Evolutionary conservation across 2,888 invertebrate species (phyloP).

Genomic region (Tholera decimalis): DNA sequence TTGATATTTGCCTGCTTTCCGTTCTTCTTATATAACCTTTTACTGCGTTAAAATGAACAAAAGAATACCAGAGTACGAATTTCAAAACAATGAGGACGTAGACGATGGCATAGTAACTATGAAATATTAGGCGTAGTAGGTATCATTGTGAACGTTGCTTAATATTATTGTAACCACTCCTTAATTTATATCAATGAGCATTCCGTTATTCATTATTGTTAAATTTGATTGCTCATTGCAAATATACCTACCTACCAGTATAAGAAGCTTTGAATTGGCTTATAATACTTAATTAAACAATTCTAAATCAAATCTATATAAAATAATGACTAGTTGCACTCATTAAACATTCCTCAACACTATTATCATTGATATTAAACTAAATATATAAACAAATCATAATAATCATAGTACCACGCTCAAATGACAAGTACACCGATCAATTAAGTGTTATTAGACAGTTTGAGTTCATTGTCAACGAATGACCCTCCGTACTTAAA

Average conservation of each 20-base stretch:
- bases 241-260: conserved; percentile 2
- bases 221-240: conserved; percentile 5
- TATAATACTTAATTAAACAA: background rate
- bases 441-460: conserved; percentile 74
- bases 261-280: conserved; percentile 14
- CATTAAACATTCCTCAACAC: conserved; percentile 20
- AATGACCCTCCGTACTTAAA: conserved; percentile 74
- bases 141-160: conserved; percentile 32
- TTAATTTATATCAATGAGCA: conserved; percentile 15
- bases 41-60: conserved; percentile 59
- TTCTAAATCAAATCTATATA: conserved; percentile 13
- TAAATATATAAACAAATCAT: conserved; percentile 58
- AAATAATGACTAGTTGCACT: conserved; percentile 35
- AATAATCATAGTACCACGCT: conserved; percentile 57
- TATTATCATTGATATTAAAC: conserved; percentile 40
- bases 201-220: background rate
- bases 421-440: conserved; percentile 72
- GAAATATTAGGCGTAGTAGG: conserved; percentile 48
- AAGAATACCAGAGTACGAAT: conserved; percentile 67
- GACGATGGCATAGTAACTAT: conserved; percentile 36
- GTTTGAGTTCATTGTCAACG: conserved; percentile 88
- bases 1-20: conserved; percentile 74
- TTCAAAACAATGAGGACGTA: conserved; percentile 65
- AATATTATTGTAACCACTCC: conserved; percentile 27
- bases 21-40: conserved; percentile 70